Base-by-base conservation (phyloP, 2,888 invertebrate species). In the Dasysyrphus tricinctus region DNA sequence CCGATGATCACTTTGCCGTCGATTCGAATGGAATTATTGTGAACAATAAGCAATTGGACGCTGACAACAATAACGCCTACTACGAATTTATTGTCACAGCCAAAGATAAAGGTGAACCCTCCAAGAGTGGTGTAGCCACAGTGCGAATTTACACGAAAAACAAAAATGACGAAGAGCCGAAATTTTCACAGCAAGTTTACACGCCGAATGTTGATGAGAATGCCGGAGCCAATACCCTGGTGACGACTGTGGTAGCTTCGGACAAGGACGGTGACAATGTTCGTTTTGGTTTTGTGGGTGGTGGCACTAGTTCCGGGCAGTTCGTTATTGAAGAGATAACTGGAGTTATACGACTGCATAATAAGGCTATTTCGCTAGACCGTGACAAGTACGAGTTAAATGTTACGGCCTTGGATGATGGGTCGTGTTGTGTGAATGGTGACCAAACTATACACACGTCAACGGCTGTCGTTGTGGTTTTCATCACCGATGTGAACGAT, bases 261-360 rank as follows among this genome's bases (percentile, higher is more conserved):
- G 99, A 99, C 92, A 98, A 98, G 93, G 98, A 99, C 92, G 98
- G 99, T 11, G 98, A 99, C 92, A 98, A 98, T 92, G 98, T 99
- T 6, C 94, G 97, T 74, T 98, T 98, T 91, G 97, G 97, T 63
- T 97, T 97, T 93, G 97, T 97, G 61, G 97, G 97, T 12, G 97
- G 97, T 37, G 97, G 96, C 80, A 97, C 97, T 0, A 96, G 96
- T 70, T 97, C 97, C 0, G 98, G 98, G 0, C 98, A 98, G 91
- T 98, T 98, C 92, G 97, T 97, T 19, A 98, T 98, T 88, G 98
- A 98, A 93, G 97, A 98, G 92, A 97, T 98, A 88, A 98, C 98
- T 61, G 98, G 98, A 89, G 98, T 98, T 39, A 98, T 98, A 89
- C 96, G 98, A 85, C 93, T 98, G 73, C 97, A 97, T 90, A 96